phyloP scores from a whole-genome alignment of 2,797 vertebrate genomes.

The Australoheros facetus region DNA sequence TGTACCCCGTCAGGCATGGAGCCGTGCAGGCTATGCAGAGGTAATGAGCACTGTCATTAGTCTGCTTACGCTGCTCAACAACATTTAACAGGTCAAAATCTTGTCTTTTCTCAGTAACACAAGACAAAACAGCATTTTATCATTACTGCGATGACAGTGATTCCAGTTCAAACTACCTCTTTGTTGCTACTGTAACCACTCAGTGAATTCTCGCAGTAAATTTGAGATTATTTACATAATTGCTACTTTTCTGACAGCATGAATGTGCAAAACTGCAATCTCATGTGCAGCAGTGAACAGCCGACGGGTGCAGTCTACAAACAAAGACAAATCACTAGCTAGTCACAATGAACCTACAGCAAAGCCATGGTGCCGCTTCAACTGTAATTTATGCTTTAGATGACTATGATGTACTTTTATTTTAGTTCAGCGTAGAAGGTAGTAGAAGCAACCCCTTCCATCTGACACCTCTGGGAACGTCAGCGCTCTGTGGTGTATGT shows the following conservation, averaged over 20 bases:
- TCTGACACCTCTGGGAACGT: slow-evolving; percentile 62
- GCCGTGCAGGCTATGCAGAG: not conserved
- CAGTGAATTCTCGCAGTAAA: slow-evolving; percentile 17
- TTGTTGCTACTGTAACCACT: slow-evolving; percentile 21
- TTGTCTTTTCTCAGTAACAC: slow-evolving; percentile 23
- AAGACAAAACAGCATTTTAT: slow-evolving; percentile 18
- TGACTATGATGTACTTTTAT: slow-evolving; percentile 41
- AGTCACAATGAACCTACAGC: slow-evolving; percentile 1
- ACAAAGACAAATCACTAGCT: slow-evolving; percentile 20
- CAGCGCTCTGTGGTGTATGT: slow-evolving; percentile 39
- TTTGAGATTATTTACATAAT: slow-evolving; percentile 45
- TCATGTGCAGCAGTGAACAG: slow-evolving; percentile 20
- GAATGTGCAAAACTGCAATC: slow-evolving; percentile 27
- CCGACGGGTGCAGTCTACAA: slow-evolving; percentile 6
- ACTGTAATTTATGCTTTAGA: slow-evolving; percentile 35
- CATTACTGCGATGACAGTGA: slow-evolving; percentile 7
- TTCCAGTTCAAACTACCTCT: slow-evolving; percentile 11
- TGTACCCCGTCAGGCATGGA: not conserved
- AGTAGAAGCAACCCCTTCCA: slow-evolving; percentile 45
- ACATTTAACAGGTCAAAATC: slow-evolving; percentile 6
- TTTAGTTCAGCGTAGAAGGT: slow-evolving; percentile 38
- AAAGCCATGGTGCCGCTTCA: slow-evolving; percentile 1
- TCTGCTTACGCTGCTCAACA: not conserved
- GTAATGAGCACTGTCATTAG: not conserved
- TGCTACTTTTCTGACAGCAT: slow-evolving; percentile 37